These are phyloP conservation scores for Pheosia gnoma DNA, from an alignment of 2,888 invertebrate genomes.

Conservation along the genomic window DNA sequence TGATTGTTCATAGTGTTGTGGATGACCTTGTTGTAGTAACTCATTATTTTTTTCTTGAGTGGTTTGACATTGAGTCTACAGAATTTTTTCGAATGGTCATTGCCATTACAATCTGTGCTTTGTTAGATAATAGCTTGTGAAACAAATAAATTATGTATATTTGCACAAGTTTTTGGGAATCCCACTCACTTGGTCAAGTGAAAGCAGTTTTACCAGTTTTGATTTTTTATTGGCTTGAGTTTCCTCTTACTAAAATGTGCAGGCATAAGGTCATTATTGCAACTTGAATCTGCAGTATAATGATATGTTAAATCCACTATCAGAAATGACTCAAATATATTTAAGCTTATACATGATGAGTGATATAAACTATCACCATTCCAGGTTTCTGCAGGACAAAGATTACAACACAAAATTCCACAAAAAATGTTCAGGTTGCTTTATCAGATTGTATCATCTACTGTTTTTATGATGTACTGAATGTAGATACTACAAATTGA, in stretches of 20 bases:
- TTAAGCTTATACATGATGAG: background rate
- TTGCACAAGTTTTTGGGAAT: constrained; percentile 58
- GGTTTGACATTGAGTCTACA: constrained; percentile 78
- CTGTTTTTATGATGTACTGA: too few species aligned
- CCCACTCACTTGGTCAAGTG: constrained; percentile 67
- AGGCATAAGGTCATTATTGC: constrained; percentile 50
- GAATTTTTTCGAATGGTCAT: constrained; percentile 63
- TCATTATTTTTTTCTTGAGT: constrained; percentile 71
- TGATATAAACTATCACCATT: background rate
- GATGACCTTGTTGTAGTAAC: constrained; percentile 73
- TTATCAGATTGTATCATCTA: too few species aligned
- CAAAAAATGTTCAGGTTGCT: too few species aligned
- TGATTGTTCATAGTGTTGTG: constrained; percentile 67
- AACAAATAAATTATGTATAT: constrained; percentile 29
- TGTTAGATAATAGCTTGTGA: constrained; percentile 49
- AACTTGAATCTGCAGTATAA: constrained; percentile 22
- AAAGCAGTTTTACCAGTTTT: constrained; percentile 78
- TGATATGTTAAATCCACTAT: background rate
- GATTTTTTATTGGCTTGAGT: constrained; percentile 58
- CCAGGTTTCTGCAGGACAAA: too few species aligned
- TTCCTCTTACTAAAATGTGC: constrained; percentile 59
- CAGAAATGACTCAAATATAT: too few species aligned
- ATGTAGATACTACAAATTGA: too few species aligned
- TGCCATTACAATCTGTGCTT: constrained; percentile 47
- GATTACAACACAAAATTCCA: too few species aligned